Base-by-base conservation (phyloP, 2,888 invertebrate genomes). In the Drosophila meridiana region DNA sequence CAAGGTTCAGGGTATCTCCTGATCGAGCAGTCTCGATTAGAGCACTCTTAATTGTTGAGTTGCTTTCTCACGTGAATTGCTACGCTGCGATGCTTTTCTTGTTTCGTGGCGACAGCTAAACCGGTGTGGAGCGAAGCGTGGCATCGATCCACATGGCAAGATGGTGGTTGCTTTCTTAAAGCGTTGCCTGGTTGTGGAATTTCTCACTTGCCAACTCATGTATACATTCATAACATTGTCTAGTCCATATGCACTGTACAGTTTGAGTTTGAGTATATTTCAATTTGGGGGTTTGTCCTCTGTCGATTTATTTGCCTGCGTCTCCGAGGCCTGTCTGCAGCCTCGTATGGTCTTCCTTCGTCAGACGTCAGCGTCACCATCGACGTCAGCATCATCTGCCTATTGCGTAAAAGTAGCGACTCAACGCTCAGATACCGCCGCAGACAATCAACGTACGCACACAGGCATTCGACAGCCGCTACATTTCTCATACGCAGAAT, bases 361-460 rank as follows among this genome's bases (percentile, higher is more conserved):
- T 52, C 57, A 32, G 38, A 43, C 73, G 58, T 70, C 66, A 38
- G 50, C 71, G 53, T 66, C 40, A 26, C 36, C 73, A 69, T 57
- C 66, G 78, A 68, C 80, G 47, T 64, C 48, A 20, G 32, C 73
- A 75, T 53, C 66, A 73, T 70, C 76, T 76, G 82, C 53, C 83
- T 83, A 83, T 86, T 83, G 84, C 87, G 87, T 83, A 80, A 86
- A 83, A 73, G 75, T 81, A 81, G 81, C 75, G 74, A 67, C n/a
- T 14, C 63, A 7, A 55, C 45, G 62, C 50, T 34, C 72, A 81
- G 76, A 85, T 82, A 84, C 82, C 86, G 76, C 70, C 83, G 74
- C 83, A 82, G 82, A 82, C 83, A 77, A 52, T 62, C 74, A 32
- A 60, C 47, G 50, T 67, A 47, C 59, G 55, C 40, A 58, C 38